These are phyloP conservation scores for Pseudoips prasinana DNA, from an alignment of 2,888 invertebrate species.

Conservation along the genomic window DNA sequence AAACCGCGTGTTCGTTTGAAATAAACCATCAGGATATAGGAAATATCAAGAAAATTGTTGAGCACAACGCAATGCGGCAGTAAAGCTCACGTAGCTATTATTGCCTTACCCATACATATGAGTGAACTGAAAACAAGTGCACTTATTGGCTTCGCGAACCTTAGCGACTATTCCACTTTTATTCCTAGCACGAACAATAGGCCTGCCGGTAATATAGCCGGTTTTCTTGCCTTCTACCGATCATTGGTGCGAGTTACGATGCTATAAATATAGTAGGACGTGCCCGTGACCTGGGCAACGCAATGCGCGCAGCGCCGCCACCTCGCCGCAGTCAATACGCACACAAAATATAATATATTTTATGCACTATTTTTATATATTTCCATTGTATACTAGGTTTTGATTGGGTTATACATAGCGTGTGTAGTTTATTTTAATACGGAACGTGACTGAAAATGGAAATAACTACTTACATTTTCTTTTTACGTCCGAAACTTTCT, in stretches of 20 bases:
- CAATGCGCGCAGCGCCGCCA: slow-evolving; percentile 31
- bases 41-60: slow-evolving; percentile 43
- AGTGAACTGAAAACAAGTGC: slow-evolving; percentile 63
- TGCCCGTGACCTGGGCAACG: slow-evolving; percentile 68
- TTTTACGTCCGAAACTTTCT: slow-evolving; percentile 15
- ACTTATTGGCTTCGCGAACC: slow-evolving; percentile 46
- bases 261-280: slow-evolving; percentile 75
- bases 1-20: slow-evolving; percentile 16
- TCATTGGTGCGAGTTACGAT: slow-evolving; percentile 73
- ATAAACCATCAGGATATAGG: slow-evolving; percentile 31
- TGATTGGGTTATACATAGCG: slow-evolving; percentile 27
- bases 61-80: slow-evolving; percentile 55
- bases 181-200: slow-evolving; percentile 74
- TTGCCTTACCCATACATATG: slow-evolving; percentile 39
- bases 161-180: slow-evolving; percentile 59
- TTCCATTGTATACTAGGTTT: slow-evolving; percentile 19
- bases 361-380: slow-evolving; percentile 31
- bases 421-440: slow-evolving; percentile 19
- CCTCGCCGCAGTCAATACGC: slow-evolving; percentile 14
- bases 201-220: slow-evolving; percentile 54
- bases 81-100: slow-evolving; percentile 52
- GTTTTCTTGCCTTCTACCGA: slow-evolving; percentile 63
- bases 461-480: slow-evolving; percentile 14
- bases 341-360: too few relatives aligned
- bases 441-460: slow-evolving; percentile 34